Base-by-base conservation (phyloP, 2,797 vertebrate species). In the Pantherophis vulpinus region DNA sequence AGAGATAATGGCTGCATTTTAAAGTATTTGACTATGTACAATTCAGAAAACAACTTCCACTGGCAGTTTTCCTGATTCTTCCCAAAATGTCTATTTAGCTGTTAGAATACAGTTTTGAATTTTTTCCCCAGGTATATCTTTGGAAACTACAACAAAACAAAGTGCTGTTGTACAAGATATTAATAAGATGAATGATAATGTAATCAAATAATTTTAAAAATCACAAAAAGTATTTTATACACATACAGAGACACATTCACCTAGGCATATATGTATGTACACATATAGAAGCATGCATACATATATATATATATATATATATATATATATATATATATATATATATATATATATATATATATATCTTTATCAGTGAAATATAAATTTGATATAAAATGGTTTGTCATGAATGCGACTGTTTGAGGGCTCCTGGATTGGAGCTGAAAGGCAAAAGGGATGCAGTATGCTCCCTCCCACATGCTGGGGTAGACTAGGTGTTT, bases 191-290 rank as follows among this genome's bases (percentile, higher is more conserved):
- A 89, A 70, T 60, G 9, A 42, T 63, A 66, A 55, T 47, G 0
- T 29, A 11, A 74, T 74, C 66, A 74, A 74, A 74, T 74, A 74
- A 60, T 94, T 86, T 59, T 91, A 94, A 56, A 70, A 74, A 74
- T 74, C 66, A 74, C 29, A 70, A 70, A 32, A 13, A 6, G 4
- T 70, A 70, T 66, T n/a, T 60, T 60, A 70, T 16, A 70, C 29
- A 70, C 5, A 66, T 29, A 66, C 1, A 70, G 4, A 70, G 11
- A 66, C 61, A 66, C 12, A 60, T 60, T 60, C 59, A 60, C 59
- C 25, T 9, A 60, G 25, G 23, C 23, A 61, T 5, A 61, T 27
- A 61, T 9, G 8, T 61, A 25, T 61, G 1, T 27, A 2, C 32
- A 56, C 0, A 56, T 56, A 56, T 56, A 56, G 12, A 56, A 13